Evolutionary conservation across 1,140 invertebrate species (phyloP).

Genomic region (Apis florea): DNA sequence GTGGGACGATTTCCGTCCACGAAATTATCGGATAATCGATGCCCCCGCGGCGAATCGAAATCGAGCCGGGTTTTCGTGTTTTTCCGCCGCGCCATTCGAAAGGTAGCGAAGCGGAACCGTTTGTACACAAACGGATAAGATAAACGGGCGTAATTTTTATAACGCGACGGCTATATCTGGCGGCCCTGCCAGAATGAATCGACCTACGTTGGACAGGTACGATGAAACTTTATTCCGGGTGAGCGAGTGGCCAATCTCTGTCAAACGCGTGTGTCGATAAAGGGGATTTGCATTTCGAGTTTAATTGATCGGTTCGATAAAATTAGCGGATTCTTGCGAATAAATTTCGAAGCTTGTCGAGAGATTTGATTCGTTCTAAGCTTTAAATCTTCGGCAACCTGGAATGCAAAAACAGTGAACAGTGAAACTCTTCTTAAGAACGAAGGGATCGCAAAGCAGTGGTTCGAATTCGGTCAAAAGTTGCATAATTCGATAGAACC

Average conservation of each 20-base stretch:
- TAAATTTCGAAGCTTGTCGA: too few species aligned
- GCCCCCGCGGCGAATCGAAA: neutral
- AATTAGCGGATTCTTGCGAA: too few species aligned
- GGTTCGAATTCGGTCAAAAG: too few species aligned
- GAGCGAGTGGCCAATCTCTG: neutral
- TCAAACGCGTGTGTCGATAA: neutral
- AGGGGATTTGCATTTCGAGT: neutral
- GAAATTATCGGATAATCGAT: constrained; percentile 34
- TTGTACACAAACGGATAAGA: constrained; percentile 24
- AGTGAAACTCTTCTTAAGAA: too few species aligned
- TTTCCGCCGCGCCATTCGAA: neutral
- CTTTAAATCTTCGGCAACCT: too few species aligned
- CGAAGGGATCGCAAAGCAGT: too few species aligned
- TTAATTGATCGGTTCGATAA: neutral
- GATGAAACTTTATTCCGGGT: neutral
- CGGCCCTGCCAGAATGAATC: constrained; percentile 3
- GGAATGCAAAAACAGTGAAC: too few species aligned
- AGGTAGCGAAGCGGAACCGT: constrained; percentile 22
- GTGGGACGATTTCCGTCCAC: neutral
- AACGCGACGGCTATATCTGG: constrained; percentile 1
- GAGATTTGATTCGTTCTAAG: too few species aligned
- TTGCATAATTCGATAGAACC: too few species aligned
- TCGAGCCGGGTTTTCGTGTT: neutral
- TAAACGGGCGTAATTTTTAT: constrained; percentile 33
- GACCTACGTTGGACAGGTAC: neutral